A percentile compares a stretch with the other conserved stretches of the same genome.
phyloP scores from a whole-genome alignment of 1,140 invertebrate genomes.

The Papilio glaucus region DNA sequence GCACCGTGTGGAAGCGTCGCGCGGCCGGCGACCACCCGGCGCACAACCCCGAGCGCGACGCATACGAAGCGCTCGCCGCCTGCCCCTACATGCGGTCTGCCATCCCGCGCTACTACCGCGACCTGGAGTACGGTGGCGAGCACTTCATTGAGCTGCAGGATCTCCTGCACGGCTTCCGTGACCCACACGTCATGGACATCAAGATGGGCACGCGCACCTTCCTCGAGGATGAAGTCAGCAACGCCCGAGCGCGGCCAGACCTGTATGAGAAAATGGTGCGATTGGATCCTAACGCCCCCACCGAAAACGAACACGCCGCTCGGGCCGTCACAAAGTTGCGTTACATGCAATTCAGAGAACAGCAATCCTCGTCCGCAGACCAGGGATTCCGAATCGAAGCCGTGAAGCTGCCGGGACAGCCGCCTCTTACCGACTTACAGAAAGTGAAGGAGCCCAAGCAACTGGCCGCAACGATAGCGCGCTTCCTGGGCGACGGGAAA shows the following conservation, averaged over 20 bases:
- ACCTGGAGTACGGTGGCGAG: constrained; percentile 93
- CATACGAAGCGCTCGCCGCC: constrained; percentile 91
- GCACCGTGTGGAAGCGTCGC: constrained; percentile 96
- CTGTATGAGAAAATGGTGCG: constrained; percentile 97
- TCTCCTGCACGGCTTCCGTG: constrained; percentile 91
- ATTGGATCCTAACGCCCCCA: constrained; percentile 94
- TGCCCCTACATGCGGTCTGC: constrained; percentile 90
- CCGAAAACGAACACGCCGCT: constrained; percentile 89
- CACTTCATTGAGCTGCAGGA: constrained; percentile 96
- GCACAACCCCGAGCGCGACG: constrained; percentile 91
- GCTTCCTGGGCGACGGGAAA: constrained; percentile 89
- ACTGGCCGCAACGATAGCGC: constrained; percentile 90
- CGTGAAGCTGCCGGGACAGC: constrained; percentile 91
- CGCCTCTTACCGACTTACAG: constrained; percentile 90
- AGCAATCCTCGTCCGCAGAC: constrained; percentile 95
- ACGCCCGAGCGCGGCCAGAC: constrained; percentile 89
- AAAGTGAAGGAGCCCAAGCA: constrained; percentile 90
- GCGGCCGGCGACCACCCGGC: constrained; percentile 84
- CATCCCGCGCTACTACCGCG: constrained; percentile 93
- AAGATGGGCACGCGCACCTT: constrained; percentile 97
- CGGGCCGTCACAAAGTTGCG: constrained; percentile 95
- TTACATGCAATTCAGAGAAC: constrained; percentile 98
- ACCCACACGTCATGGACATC: constrained; percentile 96
- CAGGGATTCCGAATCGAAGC: constrained; percentile 98
- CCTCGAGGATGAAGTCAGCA: constrained; percentile 96